A percentile compares a stretch with the other conserved stretches of the same genome.
phyloP scores from a whole-genome alignment of 2,888 invertebrate genomes.

The Malachius bipustulatus region DNA sequence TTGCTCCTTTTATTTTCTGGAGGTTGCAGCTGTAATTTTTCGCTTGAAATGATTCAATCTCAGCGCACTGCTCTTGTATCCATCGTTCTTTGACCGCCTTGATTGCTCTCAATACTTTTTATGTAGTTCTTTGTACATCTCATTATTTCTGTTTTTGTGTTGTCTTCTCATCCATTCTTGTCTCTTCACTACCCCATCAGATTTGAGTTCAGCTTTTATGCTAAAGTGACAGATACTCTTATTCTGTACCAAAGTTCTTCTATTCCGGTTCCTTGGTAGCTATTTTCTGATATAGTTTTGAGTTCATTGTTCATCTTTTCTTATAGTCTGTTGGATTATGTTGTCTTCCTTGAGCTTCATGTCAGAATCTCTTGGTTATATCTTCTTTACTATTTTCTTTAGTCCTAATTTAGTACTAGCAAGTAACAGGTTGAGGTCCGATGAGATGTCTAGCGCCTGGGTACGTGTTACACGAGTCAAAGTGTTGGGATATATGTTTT shows the following conservation, averaged over 20 bases:
- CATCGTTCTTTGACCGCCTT: constrained; percentile 11
- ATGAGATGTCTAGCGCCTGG: no score
- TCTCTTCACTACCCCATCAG: constrained; percentile 6
- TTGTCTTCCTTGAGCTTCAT: constrained; percentile 7
- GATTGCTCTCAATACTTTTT: constrained; percentile 7
- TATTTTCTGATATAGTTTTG: constrained; percentile 7
- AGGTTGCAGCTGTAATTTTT: constrained; percentile 7
- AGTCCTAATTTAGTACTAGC: constrained; percentile 4
- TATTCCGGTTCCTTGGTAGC: constrained; percentile 4
- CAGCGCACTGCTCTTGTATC: constrained; percentile 6
- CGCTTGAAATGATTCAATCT: constrained; percentile 8
- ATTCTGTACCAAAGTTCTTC: constrained; percentile 10
- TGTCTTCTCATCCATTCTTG: constrained; percentile 8
- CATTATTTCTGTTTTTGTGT: constrained; percentile 4
- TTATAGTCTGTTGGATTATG: constrained; percentile 3
- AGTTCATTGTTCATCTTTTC: constrained; percentile 6
- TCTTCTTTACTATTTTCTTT: constrained; percentile 9
- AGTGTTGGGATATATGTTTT: no score
- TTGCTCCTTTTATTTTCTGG: constrained; percentile 9
- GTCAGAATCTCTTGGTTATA: constrained; percentile 4
- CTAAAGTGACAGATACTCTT: constrained; percentile 4
- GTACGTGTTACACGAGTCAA: no score
- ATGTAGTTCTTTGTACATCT: constrained; percentile 6
- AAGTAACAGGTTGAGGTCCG: constrained; percentile 7
- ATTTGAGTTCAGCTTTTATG: constrained; percentile 7